Evolutionary conservation across 2,888 invertebrate species (phyloP).

Genomic region (Sphinx pinastri): DNA sequence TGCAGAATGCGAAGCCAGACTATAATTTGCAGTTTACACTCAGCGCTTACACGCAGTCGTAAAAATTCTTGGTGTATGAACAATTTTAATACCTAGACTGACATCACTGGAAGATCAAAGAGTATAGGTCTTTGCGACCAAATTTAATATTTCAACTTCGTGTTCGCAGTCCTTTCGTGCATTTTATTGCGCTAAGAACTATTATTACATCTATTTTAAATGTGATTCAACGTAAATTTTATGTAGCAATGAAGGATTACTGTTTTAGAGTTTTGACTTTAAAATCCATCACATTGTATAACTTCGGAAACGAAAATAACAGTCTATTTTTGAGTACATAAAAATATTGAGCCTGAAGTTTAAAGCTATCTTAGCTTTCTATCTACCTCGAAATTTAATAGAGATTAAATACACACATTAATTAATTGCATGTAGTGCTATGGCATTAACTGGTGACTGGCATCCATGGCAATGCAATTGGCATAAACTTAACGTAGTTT

Average conservation of each 20-base stretch:
- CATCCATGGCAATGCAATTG: background rate
- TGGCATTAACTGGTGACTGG: no score
- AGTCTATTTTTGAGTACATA: no score
- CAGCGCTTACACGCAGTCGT: slow-evolving; percentile 16
- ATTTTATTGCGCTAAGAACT: background rate
- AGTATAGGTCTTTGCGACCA: slow-evolving; percentile 4
- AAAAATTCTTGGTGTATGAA: slow-evolving; percentile 20
- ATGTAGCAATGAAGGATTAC: background rate
- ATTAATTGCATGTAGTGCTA: no score
- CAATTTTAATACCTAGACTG: slow-evolving; percentile 22
- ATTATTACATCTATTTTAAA: background rate
- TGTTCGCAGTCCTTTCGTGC: background rate
- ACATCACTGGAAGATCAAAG: slow-evolving; percentile 19
- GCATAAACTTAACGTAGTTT: background rate
- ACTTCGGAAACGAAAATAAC: no score
- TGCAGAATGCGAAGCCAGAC: slow-evolving; percentile 8
- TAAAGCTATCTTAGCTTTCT: no score
- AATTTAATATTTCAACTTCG: slow-evolving; percentile 12
- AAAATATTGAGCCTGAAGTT: no score
- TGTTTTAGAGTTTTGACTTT: no score
- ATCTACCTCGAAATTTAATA: no score
- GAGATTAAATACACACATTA: no score
- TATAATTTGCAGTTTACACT: slow-evolving; percentile 24
- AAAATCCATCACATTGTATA: no score
- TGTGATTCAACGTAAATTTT: background rate